Percentiles rank a stretch among this genome's conserved stretches.
Conservation (phyloP, 2,888 invertebrate species). For the Oscheius sp. region DNA sequence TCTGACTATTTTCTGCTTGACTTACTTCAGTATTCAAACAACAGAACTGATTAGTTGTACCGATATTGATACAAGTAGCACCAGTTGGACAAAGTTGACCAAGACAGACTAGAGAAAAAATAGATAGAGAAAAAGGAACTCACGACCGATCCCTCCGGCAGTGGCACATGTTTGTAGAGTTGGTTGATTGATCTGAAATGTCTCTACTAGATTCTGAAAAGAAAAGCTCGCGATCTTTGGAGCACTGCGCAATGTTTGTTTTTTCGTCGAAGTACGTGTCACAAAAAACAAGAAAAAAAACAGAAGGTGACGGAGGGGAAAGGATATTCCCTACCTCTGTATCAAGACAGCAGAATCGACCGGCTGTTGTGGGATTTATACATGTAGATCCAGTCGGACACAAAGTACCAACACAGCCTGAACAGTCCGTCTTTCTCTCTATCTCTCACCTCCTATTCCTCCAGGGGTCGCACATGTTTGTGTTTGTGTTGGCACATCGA, state of each 20-base stretch:
- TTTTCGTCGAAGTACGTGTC: too few relatives aligned
- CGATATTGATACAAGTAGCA: neutral
- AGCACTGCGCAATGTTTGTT: too few relatives aligned
- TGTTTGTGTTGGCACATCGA: neutral
- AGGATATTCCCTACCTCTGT: neutral
- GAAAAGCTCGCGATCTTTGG: neutral
- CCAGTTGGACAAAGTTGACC: neutral
- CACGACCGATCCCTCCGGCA: neutral
- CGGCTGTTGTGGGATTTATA: constrained; percentile 4
- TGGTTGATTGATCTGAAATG: neutral
- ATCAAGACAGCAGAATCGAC: constrained; percentile 2
- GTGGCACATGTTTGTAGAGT: constrained; percentile 6
- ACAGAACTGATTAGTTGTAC: neutral
- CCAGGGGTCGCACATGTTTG: neutral
- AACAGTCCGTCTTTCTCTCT: neutral
- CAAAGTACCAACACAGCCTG: neutral
- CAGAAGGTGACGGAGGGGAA: neutral
- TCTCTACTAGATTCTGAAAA: neutral
- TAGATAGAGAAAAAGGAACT: neutral
- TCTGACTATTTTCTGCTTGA: neutral
- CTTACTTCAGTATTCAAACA: constrained; percentile 12
- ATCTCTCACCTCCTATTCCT: neutral
- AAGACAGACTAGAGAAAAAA: neutral
- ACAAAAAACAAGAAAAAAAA: neutral
- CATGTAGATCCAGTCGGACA: constrained; percentile 15